phyloP scores from a whole-genome alignment of 2,797 vertebrate genomes.

The Enteromius viviparus region DNA sequence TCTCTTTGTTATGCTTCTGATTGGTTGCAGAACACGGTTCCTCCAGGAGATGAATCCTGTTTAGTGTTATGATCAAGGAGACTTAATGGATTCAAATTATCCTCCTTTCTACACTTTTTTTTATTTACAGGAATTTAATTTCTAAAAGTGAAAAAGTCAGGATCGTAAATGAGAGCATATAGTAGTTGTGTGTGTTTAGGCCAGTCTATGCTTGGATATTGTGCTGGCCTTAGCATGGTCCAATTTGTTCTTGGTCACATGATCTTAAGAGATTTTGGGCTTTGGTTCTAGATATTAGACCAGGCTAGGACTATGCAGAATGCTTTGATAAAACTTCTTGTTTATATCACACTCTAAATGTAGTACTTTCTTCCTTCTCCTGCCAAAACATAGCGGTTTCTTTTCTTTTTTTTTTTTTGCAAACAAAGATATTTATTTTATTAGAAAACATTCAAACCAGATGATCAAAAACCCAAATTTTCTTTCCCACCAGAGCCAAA shows the following conservation, averaged over 20 bases:
- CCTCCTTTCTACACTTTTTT: constrained; percentile 39
- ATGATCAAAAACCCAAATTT: constrained; percentile 67
- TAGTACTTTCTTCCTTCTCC: constrained; percentile 56
- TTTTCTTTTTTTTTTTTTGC: constrained; percentile 75
- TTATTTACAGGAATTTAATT: constrained; percentile 39
- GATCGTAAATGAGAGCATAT: constrained; percentile 1
- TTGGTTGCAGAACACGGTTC: constrained; percentile 51
- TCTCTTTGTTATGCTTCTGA: constrained; percentile 52
- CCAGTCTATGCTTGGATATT: background rate
- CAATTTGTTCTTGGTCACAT: constrained; percentile 39
- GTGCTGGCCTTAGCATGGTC: background rate
- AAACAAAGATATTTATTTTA: constrained; percentile 84
- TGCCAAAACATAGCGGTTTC: constrained; percentile 70
- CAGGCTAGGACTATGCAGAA: constrained; percentile 24
- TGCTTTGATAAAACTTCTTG: constrained; percentile 61
- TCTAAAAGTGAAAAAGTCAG: background rate
- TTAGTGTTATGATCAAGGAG: constrained; percentile 53
- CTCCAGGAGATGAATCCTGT: constrained; percentile 49
- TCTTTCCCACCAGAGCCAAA: constrained; percentile 64
- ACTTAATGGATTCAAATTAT: constrained; percentile 56
- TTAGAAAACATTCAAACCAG: constrained; percentile 81
- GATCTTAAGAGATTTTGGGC: constrained; percentile 48
- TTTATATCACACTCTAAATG: constrained; percentile 67
- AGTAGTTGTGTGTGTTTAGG: background rate
- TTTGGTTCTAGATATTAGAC: constrained; percentile 38